Evolutionary conservation across 2,797 vertebrate species (phyloP).

Genomic region (Ciconia nigra): DNA sequence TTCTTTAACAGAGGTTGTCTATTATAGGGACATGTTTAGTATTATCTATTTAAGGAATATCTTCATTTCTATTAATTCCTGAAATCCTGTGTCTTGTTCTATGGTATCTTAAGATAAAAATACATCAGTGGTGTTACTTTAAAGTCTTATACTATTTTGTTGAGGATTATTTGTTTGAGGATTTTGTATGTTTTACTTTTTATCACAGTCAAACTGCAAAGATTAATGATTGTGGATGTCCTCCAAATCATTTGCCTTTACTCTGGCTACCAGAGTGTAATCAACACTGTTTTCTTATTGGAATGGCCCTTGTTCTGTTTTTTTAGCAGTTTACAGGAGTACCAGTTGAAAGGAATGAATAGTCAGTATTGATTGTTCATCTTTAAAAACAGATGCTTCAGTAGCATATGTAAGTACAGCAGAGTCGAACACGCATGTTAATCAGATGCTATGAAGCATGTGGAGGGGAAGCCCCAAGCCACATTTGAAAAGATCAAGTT

Average conservation of each 20-base stretch:
- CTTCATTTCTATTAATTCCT: neutral
- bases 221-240: neutral
- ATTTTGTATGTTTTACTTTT: constrained; percentile 16
- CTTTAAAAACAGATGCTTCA: neutral
- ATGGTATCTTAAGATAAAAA: neutral
- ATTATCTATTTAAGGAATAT: neutral
- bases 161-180: neutral
- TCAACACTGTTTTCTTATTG: neutral
- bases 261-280: neutral
- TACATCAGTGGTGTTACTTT: neutral
- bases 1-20: neutral
- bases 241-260: neutral
- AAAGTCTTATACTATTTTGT: neutral
- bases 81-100: neutral
- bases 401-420: neutral
- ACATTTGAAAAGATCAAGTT: neutral
- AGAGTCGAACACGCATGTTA: neutral
- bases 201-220: neutral
- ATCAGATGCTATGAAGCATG: neutral
- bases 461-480: neutral
- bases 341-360: neutral
- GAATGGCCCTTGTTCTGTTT: neutral
- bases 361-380: neutral
- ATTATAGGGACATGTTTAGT: neutral
- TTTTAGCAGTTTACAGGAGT: neutral